Evolutionary conservation across 2,888 invertebrate species (phyloP).

Genomic region (Melitaea athalia): DNA sequence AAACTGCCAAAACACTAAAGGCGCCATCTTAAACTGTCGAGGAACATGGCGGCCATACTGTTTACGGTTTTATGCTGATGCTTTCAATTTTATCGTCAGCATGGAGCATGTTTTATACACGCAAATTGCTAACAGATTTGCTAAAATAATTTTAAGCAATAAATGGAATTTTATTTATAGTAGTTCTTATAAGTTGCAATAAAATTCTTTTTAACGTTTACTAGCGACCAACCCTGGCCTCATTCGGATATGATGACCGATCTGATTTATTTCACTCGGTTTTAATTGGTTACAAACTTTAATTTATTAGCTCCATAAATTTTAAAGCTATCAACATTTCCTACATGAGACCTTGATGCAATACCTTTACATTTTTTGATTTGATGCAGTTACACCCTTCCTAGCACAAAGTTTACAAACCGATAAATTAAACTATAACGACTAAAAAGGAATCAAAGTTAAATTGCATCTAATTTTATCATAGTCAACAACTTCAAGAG

Average conservation of each 20-base stretch:
- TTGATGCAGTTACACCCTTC: too few species aligned
- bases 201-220: neutral
- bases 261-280: neutral
- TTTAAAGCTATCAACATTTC: too few species aligned
- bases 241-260: neutral
- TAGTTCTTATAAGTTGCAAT: neutral
- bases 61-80: conserved; percentile 3
- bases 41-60: neutral
- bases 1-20: conserved; percentile 1
- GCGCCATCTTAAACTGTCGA: neutral
- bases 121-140: neutral
- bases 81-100: neutral
- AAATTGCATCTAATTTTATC: too few species aligned
- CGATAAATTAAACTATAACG: too few species aligned
- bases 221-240: conserved; percentile 1
- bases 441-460: too few species aligned
- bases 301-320: neutral
- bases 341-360: too few species aligned
- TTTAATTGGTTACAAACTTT: neutral
- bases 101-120: neutral
- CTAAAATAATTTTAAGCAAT: neutral
- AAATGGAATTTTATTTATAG: neutral
- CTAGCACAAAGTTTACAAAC: too few species aligned
- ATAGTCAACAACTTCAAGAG: too few species aligned
- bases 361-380: too few species aligned